These are phyloP conservation scores for Drosophila neocordata DNA, from an alignment of 1,140 invertebrate genomes.

Conservation along the genomic window DNA sequence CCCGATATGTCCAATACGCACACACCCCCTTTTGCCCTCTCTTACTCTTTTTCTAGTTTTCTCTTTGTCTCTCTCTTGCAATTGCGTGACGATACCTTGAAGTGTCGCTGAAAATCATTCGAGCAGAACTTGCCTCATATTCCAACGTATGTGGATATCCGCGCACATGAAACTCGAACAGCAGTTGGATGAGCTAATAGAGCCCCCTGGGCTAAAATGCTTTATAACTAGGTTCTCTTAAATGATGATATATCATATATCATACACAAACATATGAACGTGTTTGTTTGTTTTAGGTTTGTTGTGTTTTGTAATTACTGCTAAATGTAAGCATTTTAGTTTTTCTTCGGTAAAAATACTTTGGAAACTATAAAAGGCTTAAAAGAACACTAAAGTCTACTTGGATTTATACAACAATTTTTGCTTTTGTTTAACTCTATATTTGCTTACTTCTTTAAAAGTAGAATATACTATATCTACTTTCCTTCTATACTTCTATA, in stretches of 20 bases:
- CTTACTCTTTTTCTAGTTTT: neutral
- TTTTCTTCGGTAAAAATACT: neutral
- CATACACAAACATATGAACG: neutral
- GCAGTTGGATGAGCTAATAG: constrained; percentile 48
- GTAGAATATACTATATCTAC: too few species aligned
- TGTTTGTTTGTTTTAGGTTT: constrained; percentile 26
- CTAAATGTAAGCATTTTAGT: constrained; percentile 28
- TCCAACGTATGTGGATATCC: too few species aligned
- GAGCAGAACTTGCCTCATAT: constrained; percentile 60
- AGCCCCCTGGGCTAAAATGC: neutral
- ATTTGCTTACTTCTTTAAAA: too few species aligned
- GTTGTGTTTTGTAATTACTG: constrained; percentile 44
- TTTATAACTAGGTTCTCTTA: constrained; percentile 2
- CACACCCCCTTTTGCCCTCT: constrained; percentile 4
- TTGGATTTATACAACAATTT: too few species aligned
- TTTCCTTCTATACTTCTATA: too few species aligned
- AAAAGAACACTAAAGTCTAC: neutral
- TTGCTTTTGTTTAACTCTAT: too few species aligned
- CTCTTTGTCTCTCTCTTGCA: neutral
- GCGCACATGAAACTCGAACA: constrained; percentile 7
- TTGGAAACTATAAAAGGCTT: neutral
- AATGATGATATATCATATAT: constrained; percentile 1
- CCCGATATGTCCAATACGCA: constrained; percentile 3
- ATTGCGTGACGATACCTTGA: constrained; percentile 69
- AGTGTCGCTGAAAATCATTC: constrained; percentile 64